These are phyloP conservation scores for Microplitis manilae DNA, from an alignment of 2,888 invertebrate genomes.

Conservation along the genomic window DNA sequence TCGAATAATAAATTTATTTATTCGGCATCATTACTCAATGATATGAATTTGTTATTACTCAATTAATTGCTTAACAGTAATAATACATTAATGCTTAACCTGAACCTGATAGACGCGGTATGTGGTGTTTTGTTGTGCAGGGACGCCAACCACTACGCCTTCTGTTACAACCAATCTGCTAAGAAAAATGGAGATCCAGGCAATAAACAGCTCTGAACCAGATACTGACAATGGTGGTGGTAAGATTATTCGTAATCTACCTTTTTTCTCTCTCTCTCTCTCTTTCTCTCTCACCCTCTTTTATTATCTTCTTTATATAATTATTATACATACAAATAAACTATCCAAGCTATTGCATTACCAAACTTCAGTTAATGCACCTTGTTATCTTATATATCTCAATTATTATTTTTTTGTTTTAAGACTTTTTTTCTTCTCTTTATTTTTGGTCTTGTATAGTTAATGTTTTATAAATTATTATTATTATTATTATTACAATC, in stretches of 20 bases:
- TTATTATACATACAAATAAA: not conserved
- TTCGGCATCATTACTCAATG: too few relatives aligned
- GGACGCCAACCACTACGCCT: conserved; percentile 66
- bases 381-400: too few relatives aligned
- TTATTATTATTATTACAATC: too few relatives aligned
- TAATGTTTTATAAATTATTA: too few relatives aligned
- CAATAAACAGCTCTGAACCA: conserved; percentile 65
- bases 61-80: conserved; percentile 20
- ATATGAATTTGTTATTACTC: too few relatives aligned
- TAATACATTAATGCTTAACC: conserved; percentile 53
- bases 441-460: too few relatives aligned
- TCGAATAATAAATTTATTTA: too few relatives aligned
- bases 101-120: conserved; percentile 64
- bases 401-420: too few relatives aligned
- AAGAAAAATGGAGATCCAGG: conserved; percentile 70
- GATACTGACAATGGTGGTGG: conserved; percentile 66
- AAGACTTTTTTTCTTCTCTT: too few relatives aligned
- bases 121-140: conserved; percentile 68
- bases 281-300: not conserved
- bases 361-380: too few relatives aligned
- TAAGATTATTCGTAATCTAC: conserved; percentile 59
- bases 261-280: conserved; percentile 22
- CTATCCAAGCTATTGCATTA: too few relatives aligned
- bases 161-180: conserved; percentile 66
- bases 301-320: not conserved